Evolutionary conservation across 1,140 invertebrate genomes (phyloP).

Genomic region (Oreohelix idahoensis): DNA sequence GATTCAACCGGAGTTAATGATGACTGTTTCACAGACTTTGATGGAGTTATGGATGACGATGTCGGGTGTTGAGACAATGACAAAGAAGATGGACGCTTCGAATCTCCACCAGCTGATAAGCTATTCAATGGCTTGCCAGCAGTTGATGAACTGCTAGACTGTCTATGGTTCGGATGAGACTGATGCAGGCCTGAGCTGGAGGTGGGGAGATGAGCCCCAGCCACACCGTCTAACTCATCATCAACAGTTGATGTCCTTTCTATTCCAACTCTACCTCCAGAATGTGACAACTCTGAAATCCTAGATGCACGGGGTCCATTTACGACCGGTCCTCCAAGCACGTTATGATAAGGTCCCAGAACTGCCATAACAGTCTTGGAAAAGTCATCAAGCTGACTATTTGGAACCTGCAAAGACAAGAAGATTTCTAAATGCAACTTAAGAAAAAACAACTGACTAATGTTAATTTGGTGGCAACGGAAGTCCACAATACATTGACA

Average conservation of each 20-base stretch:
- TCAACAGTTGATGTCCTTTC: not conserved
- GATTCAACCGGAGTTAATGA: not conserved
- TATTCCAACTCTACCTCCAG: not conserved
- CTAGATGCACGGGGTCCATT: not conserved
- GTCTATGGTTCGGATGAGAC: not conserved
- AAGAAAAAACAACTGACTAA: not conserved
- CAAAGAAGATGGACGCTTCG: not conserved
- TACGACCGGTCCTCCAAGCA: not conserved
- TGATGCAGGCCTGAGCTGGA: not conserved
- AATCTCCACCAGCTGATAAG: not conserved
- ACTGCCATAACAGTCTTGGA: not conserved
- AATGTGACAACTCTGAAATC: not conserved
- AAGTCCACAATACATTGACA: too few species aligned
- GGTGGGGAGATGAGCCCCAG: not conserved
- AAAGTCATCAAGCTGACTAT: not conserved
- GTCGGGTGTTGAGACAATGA: not conserved
- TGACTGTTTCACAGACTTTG: not conserved
- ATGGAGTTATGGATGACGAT: not conserved
- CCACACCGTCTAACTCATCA: not conserved
- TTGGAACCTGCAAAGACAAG: constrained; percentile 16
- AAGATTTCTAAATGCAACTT: not conserved
- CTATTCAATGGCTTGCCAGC: not conserved
- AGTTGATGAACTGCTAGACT: not conserved
- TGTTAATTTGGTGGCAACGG: too few species aligned
- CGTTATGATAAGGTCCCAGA: not conserved